Evolutionary conservation across 1,140 invertebrate species (phyloP).

Genomic region (Calliphora vicina): DNA sequence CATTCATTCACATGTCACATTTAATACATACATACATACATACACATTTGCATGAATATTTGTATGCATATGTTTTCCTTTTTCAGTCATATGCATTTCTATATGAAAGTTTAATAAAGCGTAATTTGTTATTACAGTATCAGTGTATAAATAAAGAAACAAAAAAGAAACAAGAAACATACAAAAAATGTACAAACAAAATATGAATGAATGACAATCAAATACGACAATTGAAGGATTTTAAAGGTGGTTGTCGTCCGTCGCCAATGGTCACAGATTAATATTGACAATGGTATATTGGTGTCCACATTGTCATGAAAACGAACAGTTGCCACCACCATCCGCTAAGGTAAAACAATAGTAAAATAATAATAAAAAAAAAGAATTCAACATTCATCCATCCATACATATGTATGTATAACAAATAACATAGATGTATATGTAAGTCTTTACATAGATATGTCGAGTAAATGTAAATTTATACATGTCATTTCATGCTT

Average conservation of each 20-base stretch:
- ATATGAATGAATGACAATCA: not conserved
- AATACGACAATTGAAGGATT: not conserved
- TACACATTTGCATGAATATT: too few relatives aligned
- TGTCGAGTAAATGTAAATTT: too few relatives aligned
- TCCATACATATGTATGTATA: not conserved
- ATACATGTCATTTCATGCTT: not conserved
- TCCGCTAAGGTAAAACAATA: conserved; percentile 52
- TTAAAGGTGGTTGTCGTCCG: not conserved
- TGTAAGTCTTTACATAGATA: too few relatives aligned
- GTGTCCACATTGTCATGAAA: conserved; percentile 61
- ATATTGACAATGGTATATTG: conserved; percentile 53
- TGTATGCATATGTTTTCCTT: too few relatives aligned
- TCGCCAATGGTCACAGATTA: not conserved
- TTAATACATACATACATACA: not conserved
- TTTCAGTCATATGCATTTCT: not conserved
- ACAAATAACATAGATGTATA: too few relatives aligned
- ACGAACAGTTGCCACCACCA: conserved; percentile 54
- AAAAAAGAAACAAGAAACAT: not conserved
- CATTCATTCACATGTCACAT: not conserved
- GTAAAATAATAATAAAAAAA: not conserved
- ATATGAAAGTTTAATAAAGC: not conserved
- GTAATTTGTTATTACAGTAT: not conserved
- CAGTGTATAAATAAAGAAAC: not conserved
- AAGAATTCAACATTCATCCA: not conserved
- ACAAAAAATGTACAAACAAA: not conserved